Base-by-base conservation (phyloP, 2,888 invertebrate genomes). In the Aphrophora alni region DNA sequence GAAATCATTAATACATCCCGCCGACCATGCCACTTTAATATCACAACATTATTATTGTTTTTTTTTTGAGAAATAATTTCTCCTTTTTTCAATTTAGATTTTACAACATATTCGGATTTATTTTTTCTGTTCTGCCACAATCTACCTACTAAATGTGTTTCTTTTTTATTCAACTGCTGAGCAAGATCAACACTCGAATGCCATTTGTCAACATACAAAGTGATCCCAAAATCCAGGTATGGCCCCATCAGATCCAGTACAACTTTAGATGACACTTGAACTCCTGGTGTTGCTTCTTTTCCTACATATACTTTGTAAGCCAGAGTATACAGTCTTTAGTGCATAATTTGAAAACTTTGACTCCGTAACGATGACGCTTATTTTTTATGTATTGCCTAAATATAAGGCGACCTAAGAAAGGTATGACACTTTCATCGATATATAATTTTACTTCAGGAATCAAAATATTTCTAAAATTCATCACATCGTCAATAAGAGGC, bases 381-480 rank as follows among this genome's bases (percentile, higher is more conserved):
- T 78, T 78, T 44, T 78, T 21, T 28, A 78, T 33, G 17, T 78
- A 78, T 78, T 78, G 78, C 25, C 70, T 33, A 72, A 78, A 78
- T n/a, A 70, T 44, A 33, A 71, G 27, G 21, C 73, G 33, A 2
- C 78, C 59, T 26, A 78, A 44, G 27, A 78, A 78, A 70, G 70
- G 70, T 21, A 78, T 72, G 27, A 78, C 14, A 21, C 70, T 70
- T 73, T 78, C 78, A 70, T 78, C 78, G 26, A 78, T 78, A 27
- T 72, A 78, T 44, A 78, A 4, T 44, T 44, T 72, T 72, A 72
- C 24, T 38, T 73, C 26, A 21, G 78, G 78, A 38, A 70, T 69
- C 44, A 72, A 70, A 38, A 73, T 51, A 33, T 27, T 24, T 51
- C 75, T 72, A 71, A 77, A 77, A 44, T 71, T 79, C 24, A n/a